Evolutionary conservation across 1,140 invertebrate genomes (phyloP), one percentile per base, ranked within the genome.

Genomic region (Neodiprion virginianus): DNA sequence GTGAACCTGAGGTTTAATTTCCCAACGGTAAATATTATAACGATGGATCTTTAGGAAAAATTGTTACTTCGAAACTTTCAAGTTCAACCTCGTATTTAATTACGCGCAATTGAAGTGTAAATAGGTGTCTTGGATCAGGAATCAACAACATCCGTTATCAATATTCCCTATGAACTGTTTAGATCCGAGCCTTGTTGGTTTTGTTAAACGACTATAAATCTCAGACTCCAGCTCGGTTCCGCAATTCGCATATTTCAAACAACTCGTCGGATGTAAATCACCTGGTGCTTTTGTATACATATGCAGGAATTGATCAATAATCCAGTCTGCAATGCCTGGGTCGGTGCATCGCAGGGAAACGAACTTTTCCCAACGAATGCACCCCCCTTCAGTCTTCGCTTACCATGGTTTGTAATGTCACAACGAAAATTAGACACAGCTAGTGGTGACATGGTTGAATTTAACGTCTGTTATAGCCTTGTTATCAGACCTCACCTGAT

Each of bases 401-500:
- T 40, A 40, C 28, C 28, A 61, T 61, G 11, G 53, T 61, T 61
- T 61, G 5, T 14, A 4, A 12, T 17, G 8, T 61, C 53, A 8
- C 28, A 40, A 40, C 28, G 28, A 3, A 40, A 40, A 40, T 40
- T 5, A 40, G 28, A 40, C 28, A 40, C 28, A 5, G 28, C 28
- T 40, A 1, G 28, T 40, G 1, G 28, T 40, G 28, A 40, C 2
- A 1, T 40, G 1, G 28, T 5, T 40, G 28, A 40, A 40, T 40
- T 40, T 40, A 40, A 40, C 2, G 8, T 61, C n/a, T 7, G 0
- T 61, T 61, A 21, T 21, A 61, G 53, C 8, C n/a, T 61, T 61
- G 2, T 61, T 8, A 17, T n/a, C 3, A 17, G n/a, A 61, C 3
- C 72, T 75, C 86, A 93, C 89, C 90, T 69, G 89, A 87, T 79